phyloP scores from a whole-genome alignment of 2,113 vertebrate species.

The Psilopsiagon aymara region DNA sequence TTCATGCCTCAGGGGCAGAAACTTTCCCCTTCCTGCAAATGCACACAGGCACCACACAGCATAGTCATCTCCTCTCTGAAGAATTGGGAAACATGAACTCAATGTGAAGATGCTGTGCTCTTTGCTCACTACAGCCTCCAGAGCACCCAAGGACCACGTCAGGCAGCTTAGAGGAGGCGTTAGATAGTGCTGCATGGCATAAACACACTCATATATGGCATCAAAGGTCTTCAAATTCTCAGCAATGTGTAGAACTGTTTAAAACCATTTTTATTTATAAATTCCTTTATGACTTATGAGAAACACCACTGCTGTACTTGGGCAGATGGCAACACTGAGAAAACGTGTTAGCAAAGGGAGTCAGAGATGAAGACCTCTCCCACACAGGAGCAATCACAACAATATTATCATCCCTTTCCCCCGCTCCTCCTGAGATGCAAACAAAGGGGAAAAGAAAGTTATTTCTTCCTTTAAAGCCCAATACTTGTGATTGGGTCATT shows the following conservation, averaged over 20 bases:
- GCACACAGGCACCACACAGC: fast-evolving
- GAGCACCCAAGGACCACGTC: fast-evolving
- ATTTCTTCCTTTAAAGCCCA: background rate
- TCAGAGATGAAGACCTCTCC: background rate
- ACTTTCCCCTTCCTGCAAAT: background rate
- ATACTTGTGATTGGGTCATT: fast-evolving
- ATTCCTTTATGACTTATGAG: background rate
- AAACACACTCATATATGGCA: background rate
- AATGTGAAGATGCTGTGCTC: fast-evolving
- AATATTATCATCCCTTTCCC: background rate
- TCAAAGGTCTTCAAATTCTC: background rate
- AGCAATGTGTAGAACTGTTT: background rate
- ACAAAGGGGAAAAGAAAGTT: background rate
- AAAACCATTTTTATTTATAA: background rate
- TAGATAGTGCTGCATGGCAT: background rate
- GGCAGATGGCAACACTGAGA: background rate
- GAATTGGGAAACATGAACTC: background rate
- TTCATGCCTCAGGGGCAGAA: background rate
- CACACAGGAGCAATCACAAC: background rate
- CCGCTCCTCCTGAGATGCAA: background rate
- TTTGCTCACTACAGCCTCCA: fast-evolving
- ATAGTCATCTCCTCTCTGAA: fast-evolving
- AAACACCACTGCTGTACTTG: background rate
- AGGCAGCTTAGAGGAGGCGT: background rate
- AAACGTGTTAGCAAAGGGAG: background rate